Percentiles rank a stretch among this genome's conserved stretches.
Conservation (phyloP, 2,797 vertebrate genomes). For the Alcedo atthis region DNA sequence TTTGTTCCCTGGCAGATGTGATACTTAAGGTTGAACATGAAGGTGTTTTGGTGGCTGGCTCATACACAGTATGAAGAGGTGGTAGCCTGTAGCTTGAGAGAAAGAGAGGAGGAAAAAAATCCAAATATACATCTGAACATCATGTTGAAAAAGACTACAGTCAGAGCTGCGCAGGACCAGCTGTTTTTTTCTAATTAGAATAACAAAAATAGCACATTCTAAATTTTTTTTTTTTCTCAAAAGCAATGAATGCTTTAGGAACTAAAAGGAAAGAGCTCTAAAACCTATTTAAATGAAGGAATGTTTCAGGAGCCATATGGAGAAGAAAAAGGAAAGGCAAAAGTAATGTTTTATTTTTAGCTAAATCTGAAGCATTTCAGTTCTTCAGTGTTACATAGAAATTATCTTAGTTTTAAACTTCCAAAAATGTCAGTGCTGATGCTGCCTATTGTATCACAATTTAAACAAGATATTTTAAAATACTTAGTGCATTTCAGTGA, state of each 20-base stretch:
- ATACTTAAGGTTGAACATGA: constrained; percentile 65
- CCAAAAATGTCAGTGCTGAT: constrained; percentile 58
- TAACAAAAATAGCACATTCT: constrained; percentile 84
- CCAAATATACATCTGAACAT: constrained; percentile 54
- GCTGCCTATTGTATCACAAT: constrained; percentile 46
- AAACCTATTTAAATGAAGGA: constrained; percentile 81
- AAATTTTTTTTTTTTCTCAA: constrained; percentile 72
- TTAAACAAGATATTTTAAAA: constrained; percentile 46
- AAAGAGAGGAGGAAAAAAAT: constrained; percentile 42
- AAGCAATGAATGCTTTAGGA: constrained; percentile 82
- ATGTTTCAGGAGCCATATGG: constrained; percentile 83
- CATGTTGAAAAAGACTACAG: constrained; percentile 77
- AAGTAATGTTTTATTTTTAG: constrained; percentile 78
- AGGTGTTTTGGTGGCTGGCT: constrained; percentile 74
- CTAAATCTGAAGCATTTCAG: constrained; percentile 69
- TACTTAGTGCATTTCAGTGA: background rate
- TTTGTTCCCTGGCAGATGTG: constrained; percentile 66
- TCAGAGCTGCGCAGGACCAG: constrained; percentile 78
- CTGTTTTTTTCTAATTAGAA: constrained; percentile 84
- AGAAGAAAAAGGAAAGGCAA: constrained; percentile 68
- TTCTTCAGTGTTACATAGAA: constrained; percentile 69
- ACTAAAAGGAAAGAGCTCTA: constrained; percentile 80
- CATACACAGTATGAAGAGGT: constrained; percentile 68
- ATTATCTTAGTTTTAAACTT: constrained; percentile 72
- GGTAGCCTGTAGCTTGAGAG: constrained; percentile 78